Conservation (phyloP, 2,888 invertebrate species). For the Eumacrocentrus americanus region DNA sequence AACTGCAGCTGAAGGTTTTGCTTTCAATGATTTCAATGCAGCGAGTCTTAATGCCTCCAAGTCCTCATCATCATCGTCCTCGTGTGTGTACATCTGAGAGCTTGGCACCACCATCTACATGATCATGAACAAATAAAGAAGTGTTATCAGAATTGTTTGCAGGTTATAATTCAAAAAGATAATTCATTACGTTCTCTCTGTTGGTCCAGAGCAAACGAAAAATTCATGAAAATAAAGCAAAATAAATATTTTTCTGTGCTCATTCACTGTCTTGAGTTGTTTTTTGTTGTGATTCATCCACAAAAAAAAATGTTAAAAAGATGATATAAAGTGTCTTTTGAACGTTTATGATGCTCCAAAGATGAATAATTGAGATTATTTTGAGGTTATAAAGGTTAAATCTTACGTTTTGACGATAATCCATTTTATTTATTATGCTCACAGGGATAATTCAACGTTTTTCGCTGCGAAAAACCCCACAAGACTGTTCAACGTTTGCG, state of each 20-base stretch:
- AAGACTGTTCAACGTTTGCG: constrained; percentile 41
- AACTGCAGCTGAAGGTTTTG: constrained; percentile 35
- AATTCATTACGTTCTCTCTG: not conserved
- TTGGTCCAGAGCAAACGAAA: too few relatives aligned
- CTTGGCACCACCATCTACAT: constrained; percentile 42
- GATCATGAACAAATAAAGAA: not conserved
- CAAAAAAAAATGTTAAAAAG: not conserved
- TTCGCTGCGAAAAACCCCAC: constrained; percentile 39
- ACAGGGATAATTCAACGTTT: constrained; percentile 44
- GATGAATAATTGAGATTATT: not conserved
- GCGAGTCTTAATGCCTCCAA: constrained; percentile 63
- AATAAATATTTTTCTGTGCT: too few relatives aligned
- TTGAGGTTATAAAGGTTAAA: not conserved
- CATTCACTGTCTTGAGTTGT: too few relatives aligned
- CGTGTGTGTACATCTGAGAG: constrained; percentile 43
- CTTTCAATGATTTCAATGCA: constrained; percentile 61
- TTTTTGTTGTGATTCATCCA: too few relatives aligned
- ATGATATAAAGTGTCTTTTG: not conserved
- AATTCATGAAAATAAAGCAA: not conserved
- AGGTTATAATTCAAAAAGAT: not conserved
- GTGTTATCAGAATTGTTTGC: not conserved
- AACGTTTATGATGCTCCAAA: too few relatives aligned
- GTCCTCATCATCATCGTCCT: constrained; percentile 65
- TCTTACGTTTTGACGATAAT: constrained; percentile 53
- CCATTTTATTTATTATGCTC: constrained; percentile 47